These are phyloP conservation scores for Cebidichthys violaceus DNA, from an alignment of 2,113 vertebrate genomes.

Conservation along the genomic window DNA sequence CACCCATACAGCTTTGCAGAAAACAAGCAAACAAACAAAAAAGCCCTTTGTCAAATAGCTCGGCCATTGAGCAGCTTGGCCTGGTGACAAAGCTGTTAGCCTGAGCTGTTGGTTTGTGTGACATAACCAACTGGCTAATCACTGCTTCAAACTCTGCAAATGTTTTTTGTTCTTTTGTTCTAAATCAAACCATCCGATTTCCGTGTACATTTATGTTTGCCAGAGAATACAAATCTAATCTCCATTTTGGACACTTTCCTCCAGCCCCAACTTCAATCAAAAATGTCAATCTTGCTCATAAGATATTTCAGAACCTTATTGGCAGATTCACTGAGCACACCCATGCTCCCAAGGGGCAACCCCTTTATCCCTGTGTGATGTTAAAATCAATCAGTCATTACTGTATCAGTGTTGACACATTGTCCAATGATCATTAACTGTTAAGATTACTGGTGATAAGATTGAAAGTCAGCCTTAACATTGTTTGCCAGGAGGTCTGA, in stretches of 20 bases:
- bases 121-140: slow-evolving; percentile 26
- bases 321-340: not conserved
- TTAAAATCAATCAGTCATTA: slow-evolving; percentile 32
- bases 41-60: slow-evolving; percentile 20
- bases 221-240: not conserved
- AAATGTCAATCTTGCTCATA: slow-evolving; percentile 3
- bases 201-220: not conserved
- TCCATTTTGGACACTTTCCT: not conserved
- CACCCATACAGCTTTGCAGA: slow-evolving; percentile 12
- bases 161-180: not conserved
- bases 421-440: slow-evolving; percentile 32
- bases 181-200: no score
- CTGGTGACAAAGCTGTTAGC: slow-evolving; percentile 8
- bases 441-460: not conserved
- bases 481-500: not conserved
- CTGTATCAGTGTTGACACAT: slow-evolving; percentile 27
- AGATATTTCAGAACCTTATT: not conserved
- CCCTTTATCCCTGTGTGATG: not conserved
- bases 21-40: slow-evolving; percentile 19
- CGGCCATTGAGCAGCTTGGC: slow-evolving; percentile 5
- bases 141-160: slow-evolving; percentile 15
- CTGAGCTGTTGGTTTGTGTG: slow-evolving; percentile 18
- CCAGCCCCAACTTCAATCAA: not conserved
- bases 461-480: not conserved
- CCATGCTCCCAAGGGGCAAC: not conserved